Evolutionary conservation across 2,888 invertebrate species (phyloP).

Genomic region (Agrilus cyanescens): DNA sequence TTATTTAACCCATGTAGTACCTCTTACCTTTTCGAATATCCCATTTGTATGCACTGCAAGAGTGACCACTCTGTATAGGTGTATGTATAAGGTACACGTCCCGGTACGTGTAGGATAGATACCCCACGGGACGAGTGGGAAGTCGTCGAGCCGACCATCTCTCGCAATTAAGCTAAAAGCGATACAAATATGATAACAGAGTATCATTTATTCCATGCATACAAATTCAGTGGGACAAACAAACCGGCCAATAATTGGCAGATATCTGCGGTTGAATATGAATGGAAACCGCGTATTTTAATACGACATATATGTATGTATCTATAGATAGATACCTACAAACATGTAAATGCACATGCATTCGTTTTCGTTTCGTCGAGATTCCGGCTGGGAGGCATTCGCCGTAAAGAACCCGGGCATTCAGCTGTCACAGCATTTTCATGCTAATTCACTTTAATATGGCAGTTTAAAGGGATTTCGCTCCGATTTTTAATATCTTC

Average conservation of each 20-base stretch:
- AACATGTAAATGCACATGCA: neutral
- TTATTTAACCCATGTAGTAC: too few species aligned
- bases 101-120: too few species aligned
- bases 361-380: slow-evolving; percentile 5
- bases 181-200: slow-evolving; percentile 18
- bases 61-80: too few species aligned
- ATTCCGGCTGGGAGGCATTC: slow-evolving; percentile 22
- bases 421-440: slow-evolving; percentile 37
- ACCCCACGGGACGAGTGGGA: too few species aligned
- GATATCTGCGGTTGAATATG: slow-evolving; percentile 24
- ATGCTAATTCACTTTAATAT: slow-evolving; percentile 36
- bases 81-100: too few species aligned
- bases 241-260: slow-evolving; percentile 36
- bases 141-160: slow-evolving; percentile 6
- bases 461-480: slow-evolving; percentile 33
- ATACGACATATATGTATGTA: slow-evolving; percentile 10
- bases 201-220: slow-evolving; percentile 37
- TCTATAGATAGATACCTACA: slow-evolving; percentile 1
- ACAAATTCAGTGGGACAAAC: slow-evolving; percentile 35
- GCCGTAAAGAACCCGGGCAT: slow-evolving; percentile 26
- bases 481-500: slow-evolving; percentile 35
- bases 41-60: too few species aligned
- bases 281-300: slow-evolving; percentile 26
- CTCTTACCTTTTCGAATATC: too few species aligned
- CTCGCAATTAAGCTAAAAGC: slow-evolving; percentile 16